Evolutionary conservation across 1,140 invertebrate genomes (phyloP), one percentile per base, ranked within the genome.

Genomic region (Proctacanthus coquilletti): DNA sequence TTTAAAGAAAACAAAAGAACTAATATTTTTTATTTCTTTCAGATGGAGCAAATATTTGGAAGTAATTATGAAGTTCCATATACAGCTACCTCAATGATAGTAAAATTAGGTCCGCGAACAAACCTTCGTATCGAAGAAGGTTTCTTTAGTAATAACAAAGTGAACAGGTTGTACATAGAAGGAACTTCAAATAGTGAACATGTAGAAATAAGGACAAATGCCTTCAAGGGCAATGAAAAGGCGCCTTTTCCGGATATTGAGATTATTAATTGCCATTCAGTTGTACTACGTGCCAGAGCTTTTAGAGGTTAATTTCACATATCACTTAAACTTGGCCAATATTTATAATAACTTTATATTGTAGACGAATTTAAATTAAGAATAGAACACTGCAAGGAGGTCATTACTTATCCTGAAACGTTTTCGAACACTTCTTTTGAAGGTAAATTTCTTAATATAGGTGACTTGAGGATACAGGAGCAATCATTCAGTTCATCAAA

Each of bases 221-320:
- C 52, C 3, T 59, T 59, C 33, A 23, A 21, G 0, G 44, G 47
- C 14, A 57, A 58, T 41, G 27, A 33, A n/a, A n/a, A 11, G 9
- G 56, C 34, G 4, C 52, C 52, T 4, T 55, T 40, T 50, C 56
- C 56, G 4, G 52, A 53, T 8, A 50, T 60, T 5, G 34, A 43
- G 18, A 49, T 60, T 5, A 13, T 34, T 0, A 43, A 46, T n/a
- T 41, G 48, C 1, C 20, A 31, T 10, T 14, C 31, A 1, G 50
- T 52, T 0, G 47, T 51, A 10, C 18, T 60, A 8, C 45, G 44
- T 0, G 25, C 38, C 0, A 21, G 45, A 3, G 42, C 51, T 4
- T 43, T 60, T 20, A 40, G 42, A 18, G 46, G 56, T 59, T 36
- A 45, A 44, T 43, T 6, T 4, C 17, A 11, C 23, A 29, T 23